A percentile compares a stretch with the other conserved stretches of the same genome.
Conservation (phyloP, 2,113 vertebrate genomes). For the Oryzias curvinotus region DNA sequence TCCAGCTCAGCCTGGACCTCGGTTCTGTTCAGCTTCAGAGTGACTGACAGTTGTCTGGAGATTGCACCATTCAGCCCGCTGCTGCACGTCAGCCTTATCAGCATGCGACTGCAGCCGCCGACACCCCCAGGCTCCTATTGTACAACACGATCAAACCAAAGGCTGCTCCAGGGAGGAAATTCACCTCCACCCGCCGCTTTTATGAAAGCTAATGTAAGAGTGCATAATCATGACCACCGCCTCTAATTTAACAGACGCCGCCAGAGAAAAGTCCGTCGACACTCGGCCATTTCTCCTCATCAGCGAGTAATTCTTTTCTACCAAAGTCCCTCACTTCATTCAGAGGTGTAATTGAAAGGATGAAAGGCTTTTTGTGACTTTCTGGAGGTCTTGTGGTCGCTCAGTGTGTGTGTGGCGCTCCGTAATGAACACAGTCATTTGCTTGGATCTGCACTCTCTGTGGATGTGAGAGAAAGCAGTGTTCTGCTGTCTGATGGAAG, state of each 20-base stretch:
- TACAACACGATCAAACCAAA: background rate
- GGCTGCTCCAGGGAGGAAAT: background rate
- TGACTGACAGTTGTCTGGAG: slow-evolving; percentile 25
- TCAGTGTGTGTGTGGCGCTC: slow-evolving; percentile 21
- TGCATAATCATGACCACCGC: background rate
- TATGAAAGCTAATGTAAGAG: slow-evolving; percentile 1
- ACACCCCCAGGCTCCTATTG: slow-evolving; percentile 4
- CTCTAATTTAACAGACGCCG: background rate
- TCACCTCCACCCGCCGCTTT: slow-evolving; percentile 1
- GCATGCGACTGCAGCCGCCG: background rate
- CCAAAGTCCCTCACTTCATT: slow-evolving; percentile 3
- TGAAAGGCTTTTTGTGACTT: slow-evolving; percentile 26
- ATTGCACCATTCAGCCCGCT: slow-evolving; percentile 26
- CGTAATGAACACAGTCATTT: slow-evolving; percentile 26
- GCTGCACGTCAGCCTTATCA: slow-evolving; percentile 18
- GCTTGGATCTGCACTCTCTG: slow-evolving; percentile 16
- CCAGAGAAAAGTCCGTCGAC: background rate
- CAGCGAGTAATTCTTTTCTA: background rate
- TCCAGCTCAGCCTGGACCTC: background rate
- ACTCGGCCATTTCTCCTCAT: background rate
- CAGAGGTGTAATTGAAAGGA: slow-evolving; percentile 37
- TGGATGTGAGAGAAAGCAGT: background rate
- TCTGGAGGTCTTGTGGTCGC: slow-evolving; percentile 4
- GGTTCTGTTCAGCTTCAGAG: background rate
- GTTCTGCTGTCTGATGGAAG: slow-evolving; percentile 19